Evolutionary conservation across 1,140 invertebrate genomes (phyloP), one percentile per base, ranked within the genome.

Genomic region (Drosophila pseudoobscura): DNA sequence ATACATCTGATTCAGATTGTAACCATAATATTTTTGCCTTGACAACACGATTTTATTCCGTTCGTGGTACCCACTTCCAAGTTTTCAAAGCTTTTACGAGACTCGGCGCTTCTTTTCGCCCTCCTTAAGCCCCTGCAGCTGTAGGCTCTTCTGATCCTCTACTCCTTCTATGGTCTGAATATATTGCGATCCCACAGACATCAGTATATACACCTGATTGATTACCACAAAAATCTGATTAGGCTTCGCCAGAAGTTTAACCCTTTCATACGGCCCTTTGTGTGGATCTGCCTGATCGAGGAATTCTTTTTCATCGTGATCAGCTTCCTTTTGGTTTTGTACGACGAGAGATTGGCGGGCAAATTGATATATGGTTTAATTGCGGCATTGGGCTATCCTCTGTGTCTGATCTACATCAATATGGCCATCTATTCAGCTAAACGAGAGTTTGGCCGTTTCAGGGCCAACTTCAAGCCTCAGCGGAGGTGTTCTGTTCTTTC

Each of bases 111-210:
- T 0, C 6, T 78, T 0, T 83, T 83, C 26, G 2, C 78, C 0
- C 11, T 46, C 22, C n/a, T 83, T 20, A 75, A 83, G 24, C 65
- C 79, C 0, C 17, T 83, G 9, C 0, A 71, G 3, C 43, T 83
- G 3, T 15, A 24, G 3, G 79, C 55, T 7, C 13, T 83, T 0
- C n/a, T 78, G 2, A 13, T 83, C 13, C 17, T 83, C 4, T 17
- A 71, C 1, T 26, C 39, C 20, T 75, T 41, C 20, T 83, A 72
- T 26, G 31, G 43, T 8, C 41, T 71, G 1, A 50, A 39, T n/a
- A 8, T 17, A 20, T 8, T 39, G 6, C 11, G 31, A 8, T 3
- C 7, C 3, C 9, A 31, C 8, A 31, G 7, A 26, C 24, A 5
- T 3, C 24, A 24, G 24, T 24, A 24, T 4, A 24, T 24, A 31